These are phyloP conservation scores for Ypsolopha sequella DNA, from an alignment of 2,888 invertebrate species.

Conservation along the genomic window DNA sequence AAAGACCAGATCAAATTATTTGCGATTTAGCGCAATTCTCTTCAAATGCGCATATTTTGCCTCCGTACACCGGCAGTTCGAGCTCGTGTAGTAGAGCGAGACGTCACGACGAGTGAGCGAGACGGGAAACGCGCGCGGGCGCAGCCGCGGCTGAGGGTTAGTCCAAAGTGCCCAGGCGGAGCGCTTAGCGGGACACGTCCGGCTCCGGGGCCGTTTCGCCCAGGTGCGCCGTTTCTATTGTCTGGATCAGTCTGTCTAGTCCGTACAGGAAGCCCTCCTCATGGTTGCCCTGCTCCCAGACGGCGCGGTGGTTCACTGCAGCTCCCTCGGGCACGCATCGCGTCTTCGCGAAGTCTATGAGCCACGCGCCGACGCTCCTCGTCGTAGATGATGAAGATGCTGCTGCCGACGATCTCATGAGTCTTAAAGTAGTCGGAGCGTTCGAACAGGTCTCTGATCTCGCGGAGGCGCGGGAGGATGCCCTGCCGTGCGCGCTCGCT, in stretches of 20 bases:
- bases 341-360: slow-evolving; percentile 98
- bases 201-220: slow-evolving; percentile 34
- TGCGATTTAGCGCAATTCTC: slow-evolving; percentile 49
- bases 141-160: slow-evolving; percentile 36
- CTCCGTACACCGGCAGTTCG: slow-evolving; percentile 38
- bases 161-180: slow-evolving; percentile 45
- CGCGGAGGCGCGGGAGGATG: slow-evolving; percentile 79
- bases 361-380: slow-evolving; percentile 91
- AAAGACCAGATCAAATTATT: slow-evolving; percentile 58
- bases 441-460: slow-evolving; percentile 84
- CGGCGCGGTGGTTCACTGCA: slow-evolving; percentile 80
- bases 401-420: slow-evolving; percentile 95
- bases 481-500: slow-evolving; percentile 75
- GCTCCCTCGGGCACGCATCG: slow-evolving; percentile 77
- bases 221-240: slow-evolving; percentile 49
- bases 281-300: slow-evolving; percentile 95
- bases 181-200: slow-evolving; percentile 60
- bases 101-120: not conserved
- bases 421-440: slow-evolving; percentile 85
- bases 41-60: slow-evolving; percentile 39
- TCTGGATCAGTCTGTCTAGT: slow-evolving; percentile 90
- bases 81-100: not conserved
- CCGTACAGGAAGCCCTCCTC: slow-evolving; percentile 96
- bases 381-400: slow-evolving; percentile 94
- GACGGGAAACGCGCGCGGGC: slow-evolving; percentile 30